Conservation (phyloP, 2,797 vertebrate species). For the Carduelis carduelis region DNA sequence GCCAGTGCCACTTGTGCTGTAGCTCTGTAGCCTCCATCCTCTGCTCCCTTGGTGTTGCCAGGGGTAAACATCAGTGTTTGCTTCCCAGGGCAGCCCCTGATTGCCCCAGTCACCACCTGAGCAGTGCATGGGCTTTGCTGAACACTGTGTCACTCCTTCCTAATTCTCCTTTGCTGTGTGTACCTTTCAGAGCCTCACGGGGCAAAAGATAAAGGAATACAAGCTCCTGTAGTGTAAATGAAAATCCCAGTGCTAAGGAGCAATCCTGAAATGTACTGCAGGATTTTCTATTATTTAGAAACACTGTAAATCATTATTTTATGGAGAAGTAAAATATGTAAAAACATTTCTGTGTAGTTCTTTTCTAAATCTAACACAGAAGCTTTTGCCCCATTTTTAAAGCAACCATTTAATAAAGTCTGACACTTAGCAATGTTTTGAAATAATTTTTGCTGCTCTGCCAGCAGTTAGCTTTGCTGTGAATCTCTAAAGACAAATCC, state of each 20-base stretch:
- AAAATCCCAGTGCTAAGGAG: not conserved
- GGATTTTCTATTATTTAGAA: slow-evolving; percentile 39
- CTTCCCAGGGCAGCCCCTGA: not conserved
- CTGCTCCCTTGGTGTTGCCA: not conserved
- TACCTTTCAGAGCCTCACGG: not conserved
- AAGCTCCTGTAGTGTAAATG: slow-evolving; percentile 15
- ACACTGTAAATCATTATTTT: not conserved
- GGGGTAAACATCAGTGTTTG: not conserved
- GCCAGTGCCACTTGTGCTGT: not conserved
- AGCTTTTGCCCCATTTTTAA: not conserved
- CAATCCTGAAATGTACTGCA: not conserved
- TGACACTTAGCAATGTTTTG: slow-evolving; percentile 43
- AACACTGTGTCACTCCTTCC: not conserved
- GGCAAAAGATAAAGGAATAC: not conserved
- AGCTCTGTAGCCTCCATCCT: not conserved
- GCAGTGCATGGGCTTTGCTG: not conserved
- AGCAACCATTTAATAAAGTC: slow-evolving; percentile 41
- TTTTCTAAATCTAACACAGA: not conserved
- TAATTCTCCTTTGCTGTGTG: not conserved
- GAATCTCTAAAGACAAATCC: slow-evolving; percentile 64
- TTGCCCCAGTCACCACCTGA: not conserved
- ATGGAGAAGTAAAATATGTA: not conserved
- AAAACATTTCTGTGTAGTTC: not conserved
- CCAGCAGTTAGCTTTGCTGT: slow-evolving; percentile 14
- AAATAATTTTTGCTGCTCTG: slow-evolving; percentile 54